Conservation (phyloP, 1,140 invertebrate species). For the Zophobas morio region DNA sequence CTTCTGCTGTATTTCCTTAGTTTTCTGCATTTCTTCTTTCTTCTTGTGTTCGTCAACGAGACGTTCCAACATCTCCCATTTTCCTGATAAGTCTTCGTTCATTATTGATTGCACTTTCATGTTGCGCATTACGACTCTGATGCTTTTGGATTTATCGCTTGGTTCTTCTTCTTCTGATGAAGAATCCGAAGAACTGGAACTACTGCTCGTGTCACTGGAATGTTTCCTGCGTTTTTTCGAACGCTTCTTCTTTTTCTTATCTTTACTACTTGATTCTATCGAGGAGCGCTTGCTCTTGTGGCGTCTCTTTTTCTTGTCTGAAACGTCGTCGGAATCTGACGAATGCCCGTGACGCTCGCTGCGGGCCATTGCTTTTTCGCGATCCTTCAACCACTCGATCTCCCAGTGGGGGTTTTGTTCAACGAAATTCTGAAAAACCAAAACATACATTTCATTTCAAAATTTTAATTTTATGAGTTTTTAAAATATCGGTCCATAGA, state of each 20-base stretch:
- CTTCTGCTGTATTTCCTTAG: conserved; percentile 55
- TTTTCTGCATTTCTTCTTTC: conserved; percentile 60
- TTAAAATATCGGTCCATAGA: too few species aligned
- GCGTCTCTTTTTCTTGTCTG: conserved; percentile 58
- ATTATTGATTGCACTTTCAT: conserved; percentile 70
- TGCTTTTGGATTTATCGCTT: conserved; percentile 73
- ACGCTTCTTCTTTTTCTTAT: conserved; percentile 66
- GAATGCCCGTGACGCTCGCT: conserved; percentile 54
- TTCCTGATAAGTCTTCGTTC: conserved; percentile 68
- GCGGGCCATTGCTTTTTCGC: conserved; percentile 75
- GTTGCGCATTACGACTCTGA: conserved; percentile 79
- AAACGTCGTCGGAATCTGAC: conserved; percentile 55
- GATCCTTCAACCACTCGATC: conserved; percentile 85
- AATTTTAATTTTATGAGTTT: too few species aligned
- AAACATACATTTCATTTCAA: conserved; percentile 5
- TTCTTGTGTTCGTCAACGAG: conserved; percentile 68
- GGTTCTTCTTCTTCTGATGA: conserved; percentile 69
- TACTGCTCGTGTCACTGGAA: conserved; percentile 63
- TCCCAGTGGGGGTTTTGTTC: conserved; percentile 89
- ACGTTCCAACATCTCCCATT: conserved; percentile 65
- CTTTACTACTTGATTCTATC: conserved; percentile 49
- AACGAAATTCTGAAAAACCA: conserved; percentile 76
- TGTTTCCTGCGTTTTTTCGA: conserved; percentile 66
- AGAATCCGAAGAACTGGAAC: conserved; percentile 70
- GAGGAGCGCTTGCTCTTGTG: conserved; percentile 56